A percentile compares a stretch with the other conserved stretches of the same genome.
phyloP scores from a whole-genome alignment of 2,888 invertebrate species.

The Lepeophtheirus nordmannii region DNA sequence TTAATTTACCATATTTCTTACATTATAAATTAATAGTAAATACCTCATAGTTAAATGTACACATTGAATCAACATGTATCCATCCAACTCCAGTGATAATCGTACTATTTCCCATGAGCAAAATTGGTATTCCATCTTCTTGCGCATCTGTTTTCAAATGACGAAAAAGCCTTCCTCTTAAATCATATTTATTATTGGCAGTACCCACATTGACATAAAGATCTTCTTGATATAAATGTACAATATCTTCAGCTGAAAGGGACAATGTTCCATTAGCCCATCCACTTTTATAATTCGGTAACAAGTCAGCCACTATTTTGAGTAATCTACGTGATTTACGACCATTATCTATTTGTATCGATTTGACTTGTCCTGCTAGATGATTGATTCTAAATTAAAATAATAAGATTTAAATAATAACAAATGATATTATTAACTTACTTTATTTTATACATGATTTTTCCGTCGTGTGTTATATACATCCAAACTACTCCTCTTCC shows the following conservation, averaged over 20 bases:
- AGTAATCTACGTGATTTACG: not conserved
- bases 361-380: not conserved
- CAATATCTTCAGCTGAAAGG: conserved; percentile 61
- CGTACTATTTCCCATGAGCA: conserved; percentile 30
- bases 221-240: conserved; percentile 64
- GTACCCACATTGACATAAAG: conserved; percentile 58
- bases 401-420: no score
- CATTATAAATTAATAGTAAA: not conserved
- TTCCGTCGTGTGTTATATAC: conserved; percentile 59
- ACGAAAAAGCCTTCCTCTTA: conserved; percentile 58
- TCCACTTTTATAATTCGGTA: conserved; percentile 34
- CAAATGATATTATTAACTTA: no score
- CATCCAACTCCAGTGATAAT: conserved; percentile 60
- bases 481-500: conserved; percentile 54
- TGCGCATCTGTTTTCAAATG: conserved; percentile 49
- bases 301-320: conserved; percentile 17
- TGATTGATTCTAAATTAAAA: not conserved
- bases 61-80: conserved; percentile 61
- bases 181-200: conserved; percentile 42
- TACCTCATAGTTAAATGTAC: conserved; percentile 65
- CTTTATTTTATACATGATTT: conserved; percentile 53
- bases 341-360: conserved; percentile 11
- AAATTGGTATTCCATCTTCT: conserved; percentile 38
- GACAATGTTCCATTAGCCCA: conserved; percentile 56
- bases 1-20: not conserved